Evolutionary conservation across 2,797 vertebrate genomes (phyloP).

Genomic region (Setipinna tenuifilis): DNA sequence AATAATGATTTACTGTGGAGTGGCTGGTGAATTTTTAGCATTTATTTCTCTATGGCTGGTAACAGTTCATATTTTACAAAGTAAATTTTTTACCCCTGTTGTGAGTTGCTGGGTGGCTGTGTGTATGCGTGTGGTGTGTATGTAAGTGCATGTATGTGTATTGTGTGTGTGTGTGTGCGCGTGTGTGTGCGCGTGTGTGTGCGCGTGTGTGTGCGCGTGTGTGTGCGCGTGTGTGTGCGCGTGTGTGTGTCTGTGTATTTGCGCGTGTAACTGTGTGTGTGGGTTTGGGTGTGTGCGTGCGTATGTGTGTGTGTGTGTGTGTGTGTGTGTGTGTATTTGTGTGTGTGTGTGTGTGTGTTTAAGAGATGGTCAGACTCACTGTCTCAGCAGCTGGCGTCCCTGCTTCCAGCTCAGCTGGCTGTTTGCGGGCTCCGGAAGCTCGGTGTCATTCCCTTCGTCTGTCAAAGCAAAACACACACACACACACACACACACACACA

Average conservation of each 20-base stretch:
- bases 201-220: background rate
- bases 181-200: background rate
- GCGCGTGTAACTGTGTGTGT: background rate
- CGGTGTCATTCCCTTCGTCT: slow-evolving; percentile 97
- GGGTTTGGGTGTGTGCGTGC: background rate
- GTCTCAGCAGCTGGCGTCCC: slow-evolving; percentile 94
- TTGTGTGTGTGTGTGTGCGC: background rate
- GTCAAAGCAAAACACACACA: slow-evolving; percentile 41
- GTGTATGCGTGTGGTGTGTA: too few species aligned
- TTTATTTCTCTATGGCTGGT: too few species aligned
- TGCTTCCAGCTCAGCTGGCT: slow-evolving; percentile 99
- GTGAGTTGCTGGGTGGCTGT: too few species aligned
- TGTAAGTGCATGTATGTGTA: background rate
- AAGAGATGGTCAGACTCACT: slow-evolving; percentile 79
- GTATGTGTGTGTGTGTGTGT: background rate
- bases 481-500: too few species aligned
- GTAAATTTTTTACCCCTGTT: too few species aligned
- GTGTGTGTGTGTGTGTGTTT: slow-evolving; percentile 14
- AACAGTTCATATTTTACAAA: too few species aligned
- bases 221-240: background rate
- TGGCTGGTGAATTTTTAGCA: too few species aligned
- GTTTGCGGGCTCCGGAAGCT: slow-evolving; percentile 84
- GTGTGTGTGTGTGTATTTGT: background rate
- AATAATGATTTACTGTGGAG: too few species aligned
- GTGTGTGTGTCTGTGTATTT: background rate